phyloP scores from a whole-genome alignment of 1,140 invertebrate genomes.

The Tyrophagus putrescentiae region DNA sequence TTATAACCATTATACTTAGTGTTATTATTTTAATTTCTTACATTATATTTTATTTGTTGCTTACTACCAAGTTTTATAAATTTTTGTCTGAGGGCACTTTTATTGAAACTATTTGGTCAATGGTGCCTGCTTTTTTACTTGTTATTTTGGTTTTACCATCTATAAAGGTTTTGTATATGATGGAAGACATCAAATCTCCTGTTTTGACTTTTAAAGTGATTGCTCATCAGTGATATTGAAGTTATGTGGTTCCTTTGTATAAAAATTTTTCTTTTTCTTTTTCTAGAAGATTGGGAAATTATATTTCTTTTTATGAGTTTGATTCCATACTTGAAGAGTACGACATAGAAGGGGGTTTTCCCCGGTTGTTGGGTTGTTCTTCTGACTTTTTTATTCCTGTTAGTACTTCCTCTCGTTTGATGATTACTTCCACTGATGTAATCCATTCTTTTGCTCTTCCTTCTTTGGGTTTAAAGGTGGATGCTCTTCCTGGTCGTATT shows the following conservation, averaged over 20 bases:
- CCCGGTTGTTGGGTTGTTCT: constrained; percentile 28
- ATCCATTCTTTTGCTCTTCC: constrained; percentile 52
- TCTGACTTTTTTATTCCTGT: constrained; percentile 36
- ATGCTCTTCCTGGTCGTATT: constrained; percentile 48
- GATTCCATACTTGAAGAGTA: no score
- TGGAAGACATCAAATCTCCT: constrained; percentile 43
- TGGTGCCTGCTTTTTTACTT: constrained; percentile 44
- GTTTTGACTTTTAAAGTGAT: constrained; percentile 43
- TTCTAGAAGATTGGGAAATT: constrained; percentile 35
- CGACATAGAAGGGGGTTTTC: no score
- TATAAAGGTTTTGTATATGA: constrained; percentile 42
- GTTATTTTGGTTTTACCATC: constrained; percentile 45
- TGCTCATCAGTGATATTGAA: constrained; percentile 53
- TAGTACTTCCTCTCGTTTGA: constrained; percentile 40
- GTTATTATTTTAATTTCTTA: constrained; percentile 32
- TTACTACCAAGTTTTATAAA: constrained; percentile 34
- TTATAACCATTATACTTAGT: constrained; percentile 39
- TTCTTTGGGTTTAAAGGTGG: constrained; percentile 45
- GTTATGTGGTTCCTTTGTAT: constrained; percentile 49
- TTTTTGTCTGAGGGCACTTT: constrained; percentile 37
- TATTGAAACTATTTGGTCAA: constrained; percentile 48
- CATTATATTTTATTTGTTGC: constrained; percentile 35
- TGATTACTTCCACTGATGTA: constrained; percentile 46
- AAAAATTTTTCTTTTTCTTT: constrained; percentile 46
- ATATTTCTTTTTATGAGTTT: constrained; percentile 25